phyloP scores from a whole-genome alignment of 2,113 vertebrate species.

The Aix galericulata region DNA sequence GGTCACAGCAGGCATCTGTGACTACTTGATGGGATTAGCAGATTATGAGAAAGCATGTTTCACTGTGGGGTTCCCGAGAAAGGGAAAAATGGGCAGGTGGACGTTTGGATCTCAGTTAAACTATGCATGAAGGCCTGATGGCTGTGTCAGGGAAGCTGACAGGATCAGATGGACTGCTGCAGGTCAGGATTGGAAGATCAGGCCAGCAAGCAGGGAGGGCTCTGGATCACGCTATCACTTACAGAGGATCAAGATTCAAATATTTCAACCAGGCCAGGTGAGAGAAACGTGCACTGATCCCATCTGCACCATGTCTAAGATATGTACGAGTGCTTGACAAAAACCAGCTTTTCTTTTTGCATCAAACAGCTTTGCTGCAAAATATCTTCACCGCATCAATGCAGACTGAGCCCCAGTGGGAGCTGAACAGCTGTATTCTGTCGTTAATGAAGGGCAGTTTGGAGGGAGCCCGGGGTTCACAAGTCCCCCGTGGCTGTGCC shows the following conservation, averaged over 20 bases:
- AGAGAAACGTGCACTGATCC: background rate
- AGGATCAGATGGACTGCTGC: background rate
- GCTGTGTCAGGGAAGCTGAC: background rate
- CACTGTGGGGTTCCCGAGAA: slow-evolving; percentile 2
- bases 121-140: background rate
- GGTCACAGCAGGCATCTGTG: slow-evolving; percentile 48
- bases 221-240: background rate
- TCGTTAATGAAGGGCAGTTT: slow-evolving; percentile 54
- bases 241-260: background rate
- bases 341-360: slow-evolving; percentile 46
- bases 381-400: slow-evolving; percentile 10
- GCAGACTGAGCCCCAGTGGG: background rate
- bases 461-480: background rate
- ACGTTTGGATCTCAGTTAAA: slow-evolving; percentile 14
- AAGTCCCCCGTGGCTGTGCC: background rate
- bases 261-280: background rate
- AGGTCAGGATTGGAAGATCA: background rate
- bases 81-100: slow-evolving; percentile 5
- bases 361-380: background rate
- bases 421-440: slow-evolving; percentile 23
- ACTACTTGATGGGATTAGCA: slow-evolving; percentile 57
- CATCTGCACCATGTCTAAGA: background rate
- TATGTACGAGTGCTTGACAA: background rate
- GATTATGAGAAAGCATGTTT: slow-evolving; percentile 45
- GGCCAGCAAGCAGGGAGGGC: background rate